phyloP scores from a whole-genome alignment of 2,797 vertebrate genomes.

The Diceros bicornis region DNA sequence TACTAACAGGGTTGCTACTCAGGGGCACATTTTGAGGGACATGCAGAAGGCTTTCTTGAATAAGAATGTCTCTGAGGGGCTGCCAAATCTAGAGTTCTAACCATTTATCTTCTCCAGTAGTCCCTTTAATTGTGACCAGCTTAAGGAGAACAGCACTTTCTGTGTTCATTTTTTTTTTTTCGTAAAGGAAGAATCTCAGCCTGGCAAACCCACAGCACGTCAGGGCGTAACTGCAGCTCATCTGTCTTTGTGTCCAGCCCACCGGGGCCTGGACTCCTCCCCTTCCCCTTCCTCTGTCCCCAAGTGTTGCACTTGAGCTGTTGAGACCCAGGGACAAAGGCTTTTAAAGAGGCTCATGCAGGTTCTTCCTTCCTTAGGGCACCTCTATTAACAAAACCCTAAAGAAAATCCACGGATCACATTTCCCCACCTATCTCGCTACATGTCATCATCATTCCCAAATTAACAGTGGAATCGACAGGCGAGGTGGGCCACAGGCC shows the following conservation, averaged over 20 bases:
- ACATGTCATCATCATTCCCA: neutral
- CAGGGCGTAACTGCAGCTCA: neutral
- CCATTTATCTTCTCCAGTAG: slow-evolving; percentile 1
- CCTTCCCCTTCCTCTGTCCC: neutral
- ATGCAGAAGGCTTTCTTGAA: slow-evolving; percentile 22
- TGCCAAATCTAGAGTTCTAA: neutral
- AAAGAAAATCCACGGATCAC: slow-evolving; percentile 38
- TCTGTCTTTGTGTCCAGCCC: neutral
- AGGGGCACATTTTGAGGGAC: neutral
- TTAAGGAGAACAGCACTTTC: neutral
- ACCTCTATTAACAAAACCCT: neutral
- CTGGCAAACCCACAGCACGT: neutral
- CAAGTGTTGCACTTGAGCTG: neutral
- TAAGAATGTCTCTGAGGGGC: neutral
- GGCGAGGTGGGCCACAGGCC: neutral
- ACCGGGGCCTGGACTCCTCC: neutral
- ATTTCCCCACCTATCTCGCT: neutral
- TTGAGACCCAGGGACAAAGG: neutral
- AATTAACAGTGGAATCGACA: neutral
- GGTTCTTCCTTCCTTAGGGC: neutral
- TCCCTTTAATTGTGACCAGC: neutral
- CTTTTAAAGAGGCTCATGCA: neutral
- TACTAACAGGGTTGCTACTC: neutral
- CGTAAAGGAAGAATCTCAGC: neutral
- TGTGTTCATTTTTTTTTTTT: neutral